Conservation (phyloP, 2,113 vertebrate species). For the Marcusenius ussheri region DNA sequence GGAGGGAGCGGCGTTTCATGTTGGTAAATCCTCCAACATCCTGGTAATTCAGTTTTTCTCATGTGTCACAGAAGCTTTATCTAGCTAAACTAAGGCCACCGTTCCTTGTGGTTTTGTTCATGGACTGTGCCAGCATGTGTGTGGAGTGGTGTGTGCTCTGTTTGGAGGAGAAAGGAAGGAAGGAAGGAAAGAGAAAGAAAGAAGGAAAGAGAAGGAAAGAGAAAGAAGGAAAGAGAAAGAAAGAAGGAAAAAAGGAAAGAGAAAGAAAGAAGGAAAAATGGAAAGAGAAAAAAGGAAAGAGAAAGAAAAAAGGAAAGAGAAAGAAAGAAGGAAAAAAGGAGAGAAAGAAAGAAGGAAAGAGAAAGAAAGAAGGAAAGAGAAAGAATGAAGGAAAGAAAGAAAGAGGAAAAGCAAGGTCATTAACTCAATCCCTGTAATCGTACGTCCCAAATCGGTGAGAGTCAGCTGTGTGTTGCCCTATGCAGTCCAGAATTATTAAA, state of each 20-base stretch:
- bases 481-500: neutral
- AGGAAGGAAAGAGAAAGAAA: neutral
- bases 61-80: conserved; percentile 37
- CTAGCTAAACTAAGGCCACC: conserved; percentile 29
- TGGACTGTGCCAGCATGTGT: conserved; percentile 40
- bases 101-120: conserved; percentile 32
- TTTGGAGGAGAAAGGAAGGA: no score
- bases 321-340: no score
- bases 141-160: neutral
- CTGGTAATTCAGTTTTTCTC: conserved; percentile 35
- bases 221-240: no score
- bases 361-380: no score
- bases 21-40: conserved; percentile 36
- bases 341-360: no score
- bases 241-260: no score
- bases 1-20: conserved; percentile 38
- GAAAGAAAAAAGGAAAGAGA: no score
- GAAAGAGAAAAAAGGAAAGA: no score
- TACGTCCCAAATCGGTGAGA: neutral
- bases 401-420: neutral
- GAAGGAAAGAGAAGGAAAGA: no score
- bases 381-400: no score
- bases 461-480: neutral
- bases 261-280: no score
- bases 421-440: neutral